Percentiles rank a stretch among this genome's conserved stretches.
These are phyloP conservation scores for Oreochromis aureus DNA, from an alignment of 2,113 vertebrate genomes.

Conservation along the genomic window DNA sequence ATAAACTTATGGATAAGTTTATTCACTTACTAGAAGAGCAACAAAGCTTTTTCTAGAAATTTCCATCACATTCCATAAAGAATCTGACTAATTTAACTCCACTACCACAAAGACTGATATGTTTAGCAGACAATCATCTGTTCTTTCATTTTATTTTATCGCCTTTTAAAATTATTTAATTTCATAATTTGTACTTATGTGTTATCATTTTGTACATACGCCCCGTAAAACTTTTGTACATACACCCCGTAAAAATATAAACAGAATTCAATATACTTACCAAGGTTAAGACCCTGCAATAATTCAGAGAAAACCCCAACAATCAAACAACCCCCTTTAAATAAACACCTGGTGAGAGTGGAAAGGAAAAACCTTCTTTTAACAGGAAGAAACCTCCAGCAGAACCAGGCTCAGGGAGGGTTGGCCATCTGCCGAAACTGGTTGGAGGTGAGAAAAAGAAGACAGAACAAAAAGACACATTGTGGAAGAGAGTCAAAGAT, in stretches of 20 bases:
- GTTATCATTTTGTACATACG: neutral
- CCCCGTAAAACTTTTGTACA: neutral
- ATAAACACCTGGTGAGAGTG: neutral
- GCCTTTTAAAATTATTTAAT: neutral
- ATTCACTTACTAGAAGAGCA: neutral
- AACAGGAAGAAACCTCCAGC: too few relatives aligned
- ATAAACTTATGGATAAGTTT: neutral
- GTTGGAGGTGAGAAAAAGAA: neutral
- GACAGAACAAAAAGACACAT: neutral
- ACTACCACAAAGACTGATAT: neutral
- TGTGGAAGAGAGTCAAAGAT: neutral
- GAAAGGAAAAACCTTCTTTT: neutral
- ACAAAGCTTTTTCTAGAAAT: neutral
- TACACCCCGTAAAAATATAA: fast-evolving
- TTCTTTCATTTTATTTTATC: neutral
- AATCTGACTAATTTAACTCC: neutral
- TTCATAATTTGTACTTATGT: neutral
- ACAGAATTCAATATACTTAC: fast-evolving
- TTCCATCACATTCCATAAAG: neutral
- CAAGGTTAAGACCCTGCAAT: neutral
- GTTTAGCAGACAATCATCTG: fast-evolving
- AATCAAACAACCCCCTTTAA: neutral
- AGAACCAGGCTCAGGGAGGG: neutral
- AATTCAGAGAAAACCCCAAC: neutral
- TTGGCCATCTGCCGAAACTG: neutral